Base-by-base conservation (phyloP, 2,113 vertebrate species). In the Onychostruthus taczanowskii region DNA sequence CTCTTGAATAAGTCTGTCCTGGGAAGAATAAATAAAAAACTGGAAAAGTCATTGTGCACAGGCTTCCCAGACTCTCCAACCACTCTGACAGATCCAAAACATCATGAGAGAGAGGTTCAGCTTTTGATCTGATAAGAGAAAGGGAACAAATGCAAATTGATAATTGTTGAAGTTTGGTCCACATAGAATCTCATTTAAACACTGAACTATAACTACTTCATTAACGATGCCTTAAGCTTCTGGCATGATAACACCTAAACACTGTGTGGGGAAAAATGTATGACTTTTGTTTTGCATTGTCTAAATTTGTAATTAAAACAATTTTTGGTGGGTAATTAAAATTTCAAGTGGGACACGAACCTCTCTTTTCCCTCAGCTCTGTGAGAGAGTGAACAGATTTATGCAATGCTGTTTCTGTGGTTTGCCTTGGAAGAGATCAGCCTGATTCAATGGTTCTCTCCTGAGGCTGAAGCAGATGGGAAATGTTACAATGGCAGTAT, bases 371-470 rank as follows among this genome's bases (percentile, higher is more conserved):
- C 72, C 8, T 73, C n/a, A 62, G 39, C 68, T 63, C 80, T 61
- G 53, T 27, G 41, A 88, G 49, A 80, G 33, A 28, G 41, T 73
- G 64, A 70, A 85, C 26, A 46, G 62, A 74, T 94, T 89, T 64
- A 68, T 80, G 81, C 41, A 93, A 39, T 56, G 39, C 31, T 64
- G 13, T 79, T 93, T 88, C 80, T 84, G 88, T 75, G 84, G 30
- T 86, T 82, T 91, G 72, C 44, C 69, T 77, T 91, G 81, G 87
- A 95, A 94, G 49, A 92, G 69, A 76, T 74, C 59, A 64, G 52
- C 53, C 86, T 86, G 73, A 88, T 79, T 96, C 67, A 84, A 30
- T 8, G 63, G 24, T 52, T 82, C 22, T 72, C 87, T 90, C 80
- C 49, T 6, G 84, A 93, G 90, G 78, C 69, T 62, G 53, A 47